Base-by-base conservation (phyloP, 2,113 vertebrate species). In the Apus apus region DNA sequence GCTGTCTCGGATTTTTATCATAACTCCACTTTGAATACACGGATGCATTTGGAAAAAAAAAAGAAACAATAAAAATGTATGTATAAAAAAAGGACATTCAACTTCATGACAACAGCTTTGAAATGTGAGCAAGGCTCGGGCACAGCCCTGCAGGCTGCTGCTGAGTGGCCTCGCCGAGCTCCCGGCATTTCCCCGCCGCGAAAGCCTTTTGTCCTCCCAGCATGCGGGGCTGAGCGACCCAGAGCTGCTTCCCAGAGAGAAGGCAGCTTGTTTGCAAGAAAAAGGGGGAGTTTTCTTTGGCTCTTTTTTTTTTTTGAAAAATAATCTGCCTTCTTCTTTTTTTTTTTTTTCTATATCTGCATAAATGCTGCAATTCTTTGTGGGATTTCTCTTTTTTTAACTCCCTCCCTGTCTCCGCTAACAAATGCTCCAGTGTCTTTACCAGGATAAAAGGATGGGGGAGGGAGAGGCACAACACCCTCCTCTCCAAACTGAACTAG, bases 1-100 rank as follows among this genome's bases (percentile, higher is more conserved):
- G 85, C 89, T 43, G 87, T 48, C 72, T 91, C 51, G 57, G 96
- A 96, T 96, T 96, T 95, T 95, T 96, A 95, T 96, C 96, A 90
- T 94, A 96, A 87, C 97, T 95, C 61, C 45, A 8, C 87, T 90
- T 88, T 84, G 91, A 94, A 89, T 94, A 53, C 70, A 77, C 71
- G 58, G 36, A 82, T 26, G 57, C 32, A 30, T 45, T 43, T 6
- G 32, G 22, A 81, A 61, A 23, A 50, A 50, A 50, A 54, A 36
- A 54, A 36, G 26, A 54, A 48, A 17, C 7, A 13, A 32, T 10
- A 21, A 61, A 15, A 51, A 56, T 21, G 22, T 38, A 38, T 38
- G 11, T 21, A 36, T n/a, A 36, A n/a, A 54, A 21, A 23, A 67
- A 76, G 73, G 75, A 87, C 93, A 74, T 64, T 88, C 19, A n/a